Evolutionary conservation across 2,113 vertebrate genomes (phyloP).

Genomic region (Cynopterus brachyotis): DNA sequence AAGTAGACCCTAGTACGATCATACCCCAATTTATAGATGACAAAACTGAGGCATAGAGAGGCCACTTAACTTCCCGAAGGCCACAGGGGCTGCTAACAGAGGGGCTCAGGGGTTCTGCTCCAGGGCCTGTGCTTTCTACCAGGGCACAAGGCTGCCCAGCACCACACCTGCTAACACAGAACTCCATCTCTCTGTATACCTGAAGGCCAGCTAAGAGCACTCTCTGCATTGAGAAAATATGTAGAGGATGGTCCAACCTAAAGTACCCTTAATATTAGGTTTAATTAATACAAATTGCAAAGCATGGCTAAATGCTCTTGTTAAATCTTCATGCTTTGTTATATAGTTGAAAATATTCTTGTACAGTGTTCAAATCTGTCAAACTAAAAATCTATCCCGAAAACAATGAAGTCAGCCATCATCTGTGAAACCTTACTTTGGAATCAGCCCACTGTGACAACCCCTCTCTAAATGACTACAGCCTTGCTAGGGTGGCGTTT

Average conservation of each 20-base stretch:
- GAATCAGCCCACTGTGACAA: not conserved
- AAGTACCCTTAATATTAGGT: not conserved
- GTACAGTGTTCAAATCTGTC: not conserved
- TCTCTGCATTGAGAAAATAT: not conserved
- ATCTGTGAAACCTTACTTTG: not conserved
- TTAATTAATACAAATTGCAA: conserved; percentile 53
- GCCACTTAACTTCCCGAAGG: not conserved
- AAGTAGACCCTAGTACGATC: not conserved
- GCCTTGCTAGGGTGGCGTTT: not conserved
- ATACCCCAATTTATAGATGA: not conserved
- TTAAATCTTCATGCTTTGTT: not conserved
- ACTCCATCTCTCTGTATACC: not conserved
- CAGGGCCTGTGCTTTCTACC: not conserved
- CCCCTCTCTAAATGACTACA: not conserved
- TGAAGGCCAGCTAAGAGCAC: not conserved
- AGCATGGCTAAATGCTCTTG: conserved; percentile 15
- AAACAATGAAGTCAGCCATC: not conserved
- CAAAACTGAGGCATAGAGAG: not conserved
- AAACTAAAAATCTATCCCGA: not conserved
- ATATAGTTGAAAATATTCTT: not conserved
- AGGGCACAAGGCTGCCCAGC: not conserved
- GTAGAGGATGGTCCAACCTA: not conserved
- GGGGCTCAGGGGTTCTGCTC: not conserved
- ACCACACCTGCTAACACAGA: not conserved
- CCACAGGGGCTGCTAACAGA: too few species aligned